Evolutionary conservation across 1,140 invertebrate genomes (phyloP).

Genomic region (Heliothis subflexa): DNA sequence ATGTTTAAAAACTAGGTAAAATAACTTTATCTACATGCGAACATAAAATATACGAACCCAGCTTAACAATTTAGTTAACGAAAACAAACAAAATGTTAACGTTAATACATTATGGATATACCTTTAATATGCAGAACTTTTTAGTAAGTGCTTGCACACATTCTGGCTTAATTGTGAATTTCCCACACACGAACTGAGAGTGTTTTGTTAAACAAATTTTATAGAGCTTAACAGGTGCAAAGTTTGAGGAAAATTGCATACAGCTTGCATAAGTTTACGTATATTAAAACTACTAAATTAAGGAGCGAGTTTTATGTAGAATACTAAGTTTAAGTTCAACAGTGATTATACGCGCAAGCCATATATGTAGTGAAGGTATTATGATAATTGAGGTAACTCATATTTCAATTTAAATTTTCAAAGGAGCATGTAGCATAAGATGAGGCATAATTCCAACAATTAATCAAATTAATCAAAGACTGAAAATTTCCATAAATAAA

Average conservation of each 20-base stretch:
- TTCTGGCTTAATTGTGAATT: constrained; percentile 43
- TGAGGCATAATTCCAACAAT: no score
- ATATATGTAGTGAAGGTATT: background rate
- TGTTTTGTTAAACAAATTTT: constrained; percentile 66
- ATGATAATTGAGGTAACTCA: background rate
- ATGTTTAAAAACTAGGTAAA: no score
- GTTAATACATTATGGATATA: constrained; percentile 9
- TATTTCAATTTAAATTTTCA: background rate
- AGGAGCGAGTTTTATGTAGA: constrained; percentile 38
- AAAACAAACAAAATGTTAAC: background rate
- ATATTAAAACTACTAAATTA: constrained; percentile 73
- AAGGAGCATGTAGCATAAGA: no score
- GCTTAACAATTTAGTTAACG: background rate
- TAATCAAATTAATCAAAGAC: no score
- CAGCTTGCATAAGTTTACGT: constrained; percentile 54
- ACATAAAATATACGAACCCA: no score
- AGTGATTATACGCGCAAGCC: constrained; percentile 31
- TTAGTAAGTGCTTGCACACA: constrained; percentile 30
- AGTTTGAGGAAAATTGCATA: constrained; percentile 62
- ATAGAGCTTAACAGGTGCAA: constrained; percentile 64
- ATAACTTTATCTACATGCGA: no score
- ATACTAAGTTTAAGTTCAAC: constrained; percentile 22
- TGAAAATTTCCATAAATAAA: no score
- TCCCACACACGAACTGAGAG: constrained; percentile 43
- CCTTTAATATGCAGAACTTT: constrained; percentile 18